These are phyloP conservation scores for Melanargia galathea DNA, from an alignment of 2,888 invertebrate species.

Conservation along the genomic window DNA sequence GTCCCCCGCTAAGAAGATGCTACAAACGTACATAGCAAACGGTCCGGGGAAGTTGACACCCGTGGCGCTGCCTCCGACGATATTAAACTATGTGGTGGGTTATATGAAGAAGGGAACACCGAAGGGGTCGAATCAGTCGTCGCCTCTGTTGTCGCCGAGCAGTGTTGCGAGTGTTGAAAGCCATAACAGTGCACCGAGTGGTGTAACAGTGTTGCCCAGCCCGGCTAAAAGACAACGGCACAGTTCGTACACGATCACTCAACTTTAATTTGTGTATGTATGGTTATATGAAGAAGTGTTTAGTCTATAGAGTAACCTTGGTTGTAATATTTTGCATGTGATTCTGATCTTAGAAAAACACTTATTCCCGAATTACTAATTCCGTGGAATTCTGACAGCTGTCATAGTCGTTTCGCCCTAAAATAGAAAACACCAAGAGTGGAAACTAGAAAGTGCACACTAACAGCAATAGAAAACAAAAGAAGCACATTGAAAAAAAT, in stretches of 20 bases:
- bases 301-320: too few species aligned
- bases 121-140: conserved; percentile 69
- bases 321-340: too few species aligned
- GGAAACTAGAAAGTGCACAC: too few species aligned
- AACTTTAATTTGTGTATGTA: conserved; percentile 48
- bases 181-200: conserved; percentile 51
- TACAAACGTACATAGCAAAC: conserved; percentile 71
- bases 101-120: conserved; percentile 69
- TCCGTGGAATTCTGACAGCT: too few species aligned
- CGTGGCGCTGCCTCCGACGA: conserved; percentile 60
- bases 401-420: too few species aligned
- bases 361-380: too few species aligned
- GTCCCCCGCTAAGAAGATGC: conserved; percentile 69
- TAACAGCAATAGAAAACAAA: too few species aligned
- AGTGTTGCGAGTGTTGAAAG: conserved; percentile 62
- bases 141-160: conserved; percentile 64
- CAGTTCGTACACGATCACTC: conserved; percentile 70
- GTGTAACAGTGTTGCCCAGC: conserved; percentile 52
- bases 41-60: conserved; percentile 63
- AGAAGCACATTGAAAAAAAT: too few species aligned
- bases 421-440: too few species aligned
- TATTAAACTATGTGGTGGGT: conserved; percentile 67
- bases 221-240: conserved; percentile 60
- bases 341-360: too few species aligned
- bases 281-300: too few species aligned